These are phyloP conservation scores for Uloborus diversus DNA, from an alignment of 1,140 invertebrate species.

Conservation along the genomic window DNA sequence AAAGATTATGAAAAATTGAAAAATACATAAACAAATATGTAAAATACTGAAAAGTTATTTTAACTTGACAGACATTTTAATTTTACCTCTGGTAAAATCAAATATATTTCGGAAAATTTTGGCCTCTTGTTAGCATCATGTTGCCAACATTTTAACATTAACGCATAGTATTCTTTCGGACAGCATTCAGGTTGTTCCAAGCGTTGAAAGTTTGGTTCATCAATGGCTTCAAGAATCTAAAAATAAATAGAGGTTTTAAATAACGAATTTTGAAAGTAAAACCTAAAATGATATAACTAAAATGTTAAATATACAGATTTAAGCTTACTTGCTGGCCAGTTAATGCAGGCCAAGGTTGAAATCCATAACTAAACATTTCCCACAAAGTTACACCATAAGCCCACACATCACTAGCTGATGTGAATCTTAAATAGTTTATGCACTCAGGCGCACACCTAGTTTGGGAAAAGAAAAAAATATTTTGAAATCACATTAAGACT, in stretches of 20 bases:
- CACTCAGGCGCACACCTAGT: slow-evolving; percentile 94
- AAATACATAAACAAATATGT: too few species aligned
- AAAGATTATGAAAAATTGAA: too few species aligned
- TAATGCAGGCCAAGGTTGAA: slow-evolving; percentile 95
- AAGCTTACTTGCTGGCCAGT: slow-evolving; percentile 80
- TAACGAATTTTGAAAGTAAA: not conserved
- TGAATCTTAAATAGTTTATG: slow-evolving; percentile 95
- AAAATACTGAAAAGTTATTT: too few species aligned
- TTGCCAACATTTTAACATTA: slow-evolving; percentile 84
- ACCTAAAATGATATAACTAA: not conserved
- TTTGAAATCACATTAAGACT: not conserved
- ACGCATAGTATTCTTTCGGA: slow-evolving; percentile 88
- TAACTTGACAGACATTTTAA: too few species aligned
- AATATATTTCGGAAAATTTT: slow-evolving; percentile 86
- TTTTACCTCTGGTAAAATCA: slow-evolving; percentile 80
- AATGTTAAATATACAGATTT: not conserved
- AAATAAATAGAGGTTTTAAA: not conserved
- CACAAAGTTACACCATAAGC: slow-evolving; percentile 97
- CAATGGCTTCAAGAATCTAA: slow-evolving; percentile 93
- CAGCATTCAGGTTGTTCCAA: slow-evolving; percentile 94
- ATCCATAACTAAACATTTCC: slow-evolving; percentile 99
- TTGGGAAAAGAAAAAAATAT: not conserved
- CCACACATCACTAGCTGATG: slow-evolving; percentile 96
- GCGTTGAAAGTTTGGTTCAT: slow-evolving; percentile 84
- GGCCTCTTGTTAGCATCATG: slow-evolving; percentile 85